Evolutionary conservation across 1,140 invertebrate species (phyloP).

Genomic region (Monochamus saltuarius): DNA sequence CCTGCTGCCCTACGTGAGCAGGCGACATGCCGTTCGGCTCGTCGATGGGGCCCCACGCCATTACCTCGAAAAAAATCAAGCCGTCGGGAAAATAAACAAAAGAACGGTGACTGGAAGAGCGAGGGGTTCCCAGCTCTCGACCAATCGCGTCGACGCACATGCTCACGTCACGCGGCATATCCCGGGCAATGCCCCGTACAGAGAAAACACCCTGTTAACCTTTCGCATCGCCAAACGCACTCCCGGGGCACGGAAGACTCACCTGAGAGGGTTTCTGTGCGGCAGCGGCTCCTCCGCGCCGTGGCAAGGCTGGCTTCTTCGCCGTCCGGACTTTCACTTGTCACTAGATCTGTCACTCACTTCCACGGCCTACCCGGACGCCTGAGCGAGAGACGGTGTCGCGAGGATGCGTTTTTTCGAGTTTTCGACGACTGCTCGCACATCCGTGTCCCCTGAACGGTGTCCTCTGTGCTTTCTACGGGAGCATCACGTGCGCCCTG

Average conservation of each 20-base stretch:
- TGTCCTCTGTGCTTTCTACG: no score
- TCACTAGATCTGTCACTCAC: neutral
- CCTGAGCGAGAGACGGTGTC: no score
- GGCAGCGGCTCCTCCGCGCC: no score
- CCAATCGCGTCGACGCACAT: slow-evolving; percentile 22
- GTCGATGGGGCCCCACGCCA: no score
- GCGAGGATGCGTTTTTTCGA: no score
- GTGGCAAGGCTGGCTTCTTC: neutral
- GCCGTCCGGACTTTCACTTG: slow-evolving; percentile 5
- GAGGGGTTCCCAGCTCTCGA: slow-evolving; percentile 13
- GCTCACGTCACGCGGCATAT: slow-evolving; percentile 10
- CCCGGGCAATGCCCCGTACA: slow-evolving; percentile 15
- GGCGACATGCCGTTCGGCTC: no score
- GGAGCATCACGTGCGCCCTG: no score
- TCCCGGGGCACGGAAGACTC: neutral
- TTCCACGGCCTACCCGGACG: no score
- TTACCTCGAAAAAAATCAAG: neutral
- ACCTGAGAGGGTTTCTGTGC: neutral
- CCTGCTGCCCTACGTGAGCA: no score
- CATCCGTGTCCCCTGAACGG: no score
- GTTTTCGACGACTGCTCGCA: no score
- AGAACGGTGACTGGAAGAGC: slow-evolving; percentile 13
- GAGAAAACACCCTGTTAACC: slow-evolving; percentile 13
- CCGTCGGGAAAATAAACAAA: slow-evolving; percentile 18
- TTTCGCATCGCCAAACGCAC: no score